Conservation (phyloP, 2,888 invertebrate species). For the Thereva nobilitata region DNA sequence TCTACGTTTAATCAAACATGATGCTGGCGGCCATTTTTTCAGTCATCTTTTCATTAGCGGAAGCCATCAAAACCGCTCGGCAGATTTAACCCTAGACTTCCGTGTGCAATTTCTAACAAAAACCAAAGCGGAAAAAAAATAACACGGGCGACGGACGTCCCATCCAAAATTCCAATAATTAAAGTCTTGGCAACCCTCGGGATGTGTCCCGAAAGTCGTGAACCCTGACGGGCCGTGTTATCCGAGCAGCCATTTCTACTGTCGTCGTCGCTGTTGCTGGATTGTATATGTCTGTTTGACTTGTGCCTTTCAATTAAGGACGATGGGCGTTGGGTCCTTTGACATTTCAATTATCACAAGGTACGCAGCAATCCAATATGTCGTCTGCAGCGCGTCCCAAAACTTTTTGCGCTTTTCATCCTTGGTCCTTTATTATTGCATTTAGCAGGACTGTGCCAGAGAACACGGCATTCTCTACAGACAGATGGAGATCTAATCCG, state of each 20-base stretch:
- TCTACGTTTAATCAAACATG: no score
- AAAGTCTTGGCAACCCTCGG: constrained; percentile 6
- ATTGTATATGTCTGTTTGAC: constrained; percentile 7
- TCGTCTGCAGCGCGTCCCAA: constrained; percentile 14
- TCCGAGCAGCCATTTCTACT: constrained; percentile 1
- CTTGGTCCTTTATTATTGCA: neutral
- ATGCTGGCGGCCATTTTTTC: no score
- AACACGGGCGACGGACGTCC: neutral
- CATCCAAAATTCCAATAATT: constrained; percentile 14
- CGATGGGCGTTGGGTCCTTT: constrained; percentile 24
- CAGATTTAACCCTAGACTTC: no score
- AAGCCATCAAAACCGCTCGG: no score
- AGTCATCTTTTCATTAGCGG: no score
- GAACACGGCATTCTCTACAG: neutral
- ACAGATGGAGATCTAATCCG: neutral
- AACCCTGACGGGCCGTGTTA: constrained; percentile 3
- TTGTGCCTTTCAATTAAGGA: constrained; percentile 29
- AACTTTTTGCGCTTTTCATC: constrained; percentile 1
- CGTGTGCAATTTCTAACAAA: no score
- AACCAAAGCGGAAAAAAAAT: neutral
- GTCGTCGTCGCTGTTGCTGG: neutral
- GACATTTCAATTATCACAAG: constrained; percentile 28
- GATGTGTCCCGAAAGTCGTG: neutral
- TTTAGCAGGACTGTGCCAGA: no score
- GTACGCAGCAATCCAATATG: constrained; percentile 29